Percentiles rank a stretch among this genome's conserved stretches.
phyloP scores from a whole-genome alignment of 2,888 invertebrate genomes.

The Hybos culiciformis region DNA sequence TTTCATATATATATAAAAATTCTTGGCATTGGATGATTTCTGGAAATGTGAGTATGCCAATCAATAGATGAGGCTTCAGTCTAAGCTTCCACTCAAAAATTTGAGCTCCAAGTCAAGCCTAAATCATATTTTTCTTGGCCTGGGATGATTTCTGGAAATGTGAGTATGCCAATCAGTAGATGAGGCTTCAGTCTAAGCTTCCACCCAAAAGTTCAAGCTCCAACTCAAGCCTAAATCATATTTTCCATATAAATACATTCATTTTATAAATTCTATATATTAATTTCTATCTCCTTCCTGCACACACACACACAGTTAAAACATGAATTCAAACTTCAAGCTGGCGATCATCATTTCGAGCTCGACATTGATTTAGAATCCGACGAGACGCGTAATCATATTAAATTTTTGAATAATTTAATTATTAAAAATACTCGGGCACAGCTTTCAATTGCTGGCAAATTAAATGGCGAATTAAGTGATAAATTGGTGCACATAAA shows the following conservation, averaged over 20 bases:
- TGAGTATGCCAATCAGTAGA: too few species aligned
- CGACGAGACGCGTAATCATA: too few species aligned
- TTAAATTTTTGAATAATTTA: slow-evolving; percentile 19
- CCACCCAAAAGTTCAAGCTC: too few species aligned
- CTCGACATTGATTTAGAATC: slow-evolving; percentile 16
- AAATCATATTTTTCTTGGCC: neutral
- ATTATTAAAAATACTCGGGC: slow-evolving; percentile 17
- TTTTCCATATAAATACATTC: neutral
- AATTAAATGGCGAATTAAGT: slow-evolving; percentile 44
- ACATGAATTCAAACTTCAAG: slow-evolving; percentile 18
- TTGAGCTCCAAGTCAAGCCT: too few species aligned
- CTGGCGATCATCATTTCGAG: slow-evolving; percentile 17
- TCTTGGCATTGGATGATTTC: too few species aligned
- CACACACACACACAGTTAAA: neutral
- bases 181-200: neutral
- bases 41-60: too few species aligned
- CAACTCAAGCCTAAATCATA: too few species aligned
- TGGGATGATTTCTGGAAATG: too few species aligned
- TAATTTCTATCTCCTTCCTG: neutral
- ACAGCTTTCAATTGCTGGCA: slow-evolving; percentile 16
- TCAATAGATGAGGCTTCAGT: too few species aligned
- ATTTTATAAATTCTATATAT: neutral
- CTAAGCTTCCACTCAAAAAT: neutral
- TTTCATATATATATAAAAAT: too few species aligned
- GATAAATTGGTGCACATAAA: slow-evolving; percentile 44